A percentile compares a stretch with the other conserved stretches of the same genome.
Evolutionary conservation across 2,797 vertebrate species (phyloP).

Genomic region (Morelia viridis): DNA sequence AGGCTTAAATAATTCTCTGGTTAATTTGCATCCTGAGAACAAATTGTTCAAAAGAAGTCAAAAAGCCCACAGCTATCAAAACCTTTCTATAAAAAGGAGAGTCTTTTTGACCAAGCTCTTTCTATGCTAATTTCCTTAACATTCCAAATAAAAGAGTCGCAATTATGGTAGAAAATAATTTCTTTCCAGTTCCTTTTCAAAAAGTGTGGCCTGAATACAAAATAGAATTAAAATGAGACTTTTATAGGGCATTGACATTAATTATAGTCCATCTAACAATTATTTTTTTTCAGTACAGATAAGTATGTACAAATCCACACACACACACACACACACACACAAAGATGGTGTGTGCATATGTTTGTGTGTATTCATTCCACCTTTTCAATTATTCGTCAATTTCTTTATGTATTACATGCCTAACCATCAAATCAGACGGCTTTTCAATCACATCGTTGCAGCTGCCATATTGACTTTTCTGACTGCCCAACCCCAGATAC

Average conservation of each 20-base stretch:
- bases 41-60: conserved; percentile 19
- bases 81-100: not conserved
- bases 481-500: not conserved
- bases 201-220: not conserved
- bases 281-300: not conserved
- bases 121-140: not conserved
- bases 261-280: not conserved
- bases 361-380: not conserved
- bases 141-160: conserved; percentile 16
- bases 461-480: too few species aligned
- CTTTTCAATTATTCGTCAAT: not conserved
- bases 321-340: not conserved
- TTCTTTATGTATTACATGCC: not conserved
- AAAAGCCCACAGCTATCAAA: conserved; percentile 1
- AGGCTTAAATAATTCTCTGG: conserved; percentile 2
- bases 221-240: not conserved
- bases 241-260: not conserved
- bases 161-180: not conserved
- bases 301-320: not conserved
- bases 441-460: not conserved
- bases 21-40: not conserved
- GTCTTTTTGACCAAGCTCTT: not conserved
- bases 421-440: not conserved
- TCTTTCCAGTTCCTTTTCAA: conserved; percentile 19
- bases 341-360: not conserved